phyloP scores from a whole-genome alignment of 92 coral and sea anemone species.

The Actinernus sp. region DNA sequence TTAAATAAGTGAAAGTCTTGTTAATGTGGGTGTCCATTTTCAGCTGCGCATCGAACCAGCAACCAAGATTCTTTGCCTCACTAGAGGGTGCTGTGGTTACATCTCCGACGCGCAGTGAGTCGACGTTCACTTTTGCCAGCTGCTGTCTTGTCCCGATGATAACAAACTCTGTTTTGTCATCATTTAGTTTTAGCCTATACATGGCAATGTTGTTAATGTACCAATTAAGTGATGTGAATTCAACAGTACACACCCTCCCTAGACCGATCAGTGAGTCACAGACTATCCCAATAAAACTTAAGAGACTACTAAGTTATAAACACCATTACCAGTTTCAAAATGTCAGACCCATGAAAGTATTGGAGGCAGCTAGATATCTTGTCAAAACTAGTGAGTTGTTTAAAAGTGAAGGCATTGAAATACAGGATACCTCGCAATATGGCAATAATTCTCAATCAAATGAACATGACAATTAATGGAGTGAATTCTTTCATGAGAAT shows the following conservation, averaged over 20 bases:
- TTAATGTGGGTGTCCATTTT: too few relatives aligned
- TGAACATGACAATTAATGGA: constrained; percentile 35
- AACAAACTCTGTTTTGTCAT: too few relatives aligned
- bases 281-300: constrained; percentile 73
- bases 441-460: background rate
- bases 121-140: too few relatives aligned
- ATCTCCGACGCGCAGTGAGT: too few relatives aligned
- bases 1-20: too few relatives aligned
- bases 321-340: constrained; percentile 77
- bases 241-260: constrained; percentile 67
- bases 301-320: constrained; percentile 55
- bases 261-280: constrained; percentile 60
- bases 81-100: too few relatives aligned
- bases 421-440: constrained; percentile 30
- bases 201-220: constrained; percentile 73
- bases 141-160: too few relatives aligned
- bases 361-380: constrained; percentile 74
- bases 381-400: constrained; percentile 66
- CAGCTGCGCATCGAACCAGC: too few relatives aligned
- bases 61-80: too few relatives aligned
- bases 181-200: constrained; percentile 47
- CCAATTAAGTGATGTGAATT: constrained; percentile 74
- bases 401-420: constrained; percentile 67
- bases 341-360: constrained; percentile 64
- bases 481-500: constrained; percentile 4